Percentiles rank a stretch among this genome's conserved stretches.
phyloP scores from a whole-genome alignment of 2,888 invertebrate species.

The Asteroscopus sphinx region DNA sequence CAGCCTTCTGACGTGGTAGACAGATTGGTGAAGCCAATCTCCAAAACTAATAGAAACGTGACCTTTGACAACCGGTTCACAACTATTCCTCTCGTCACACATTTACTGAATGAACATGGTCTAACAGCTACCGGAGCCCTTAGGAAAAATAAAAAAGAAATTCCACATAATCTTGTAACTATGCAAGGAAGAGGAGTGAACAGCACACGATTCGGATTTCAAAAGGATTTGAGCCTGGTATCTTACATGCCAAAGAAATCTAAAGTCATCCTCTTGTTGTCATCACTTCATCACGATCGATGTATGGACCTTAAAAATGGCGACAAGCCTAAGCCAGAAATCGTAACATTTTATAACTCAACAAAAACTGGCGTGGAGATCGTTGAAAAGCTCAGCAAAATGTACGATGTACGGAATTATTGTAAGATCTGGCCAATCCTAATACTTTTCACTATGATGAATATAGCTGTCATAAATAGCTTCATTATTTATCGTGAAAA shows the following conservation, averaged over 20 bases:
- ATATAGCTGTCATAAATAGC: slow-evolving; percentile 28
- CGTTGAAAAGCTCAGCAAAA: slow-evolving; percentile 22
- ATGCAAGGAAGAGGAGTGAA: slow-evolving; percentile 8
- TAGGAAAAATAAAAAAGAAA: slow-evolving; percentile 16
- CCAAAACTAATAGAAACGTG: slow-evolving; percentile 27
- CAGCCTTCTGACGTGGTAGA: slow-evolving; percentile 23
- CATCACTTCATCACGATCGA: slow-evolving; percentile 22
- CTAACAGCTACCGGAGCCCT: slow-evolving; percentile 25
- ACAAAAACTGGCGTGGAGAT: slow-evolving; percentile 31
- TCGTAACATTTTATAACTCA: slow-evolving; percentile 23
- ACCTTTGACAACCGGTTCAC: slow-evolving; percentile 23
- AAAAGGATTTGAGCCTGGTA: slow-evolving; percentile 24
- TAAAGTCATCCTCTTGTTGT: slow-evolving; percentile 15
- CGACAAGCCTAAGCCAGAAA: slow-evolving; percentile 31
- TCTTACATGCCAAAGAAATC: slow-evolving; percentile 30
- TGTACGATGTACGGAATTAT: slow-evolving; percentile 29
- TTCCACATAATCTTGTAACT: slow-evolving; percentile 14
- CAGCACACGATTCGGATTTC: slow-evolving; percentile 27
- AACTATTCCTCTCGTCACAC: slow-evolving; percentile 12
- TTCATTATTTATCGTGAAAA: slow-evolving; percentile 28
- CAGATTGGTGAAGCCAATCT: slow-evolving; percentile 22
- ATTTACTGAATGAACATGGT: slow-evolving; percentile 21
- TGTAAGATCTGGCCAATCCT: slow-evolving; percentile 26
- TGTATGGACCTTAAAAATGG: slow-evolving; percentile 6
- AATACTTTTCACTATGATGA: slow-evolving; percentile 31